A percentile compares a stretch with the other conserved stretches of the same genome.
Conservation (phyloP, 2,888 invertebrate genomes). For the Heliconius charithonia region DNA sequence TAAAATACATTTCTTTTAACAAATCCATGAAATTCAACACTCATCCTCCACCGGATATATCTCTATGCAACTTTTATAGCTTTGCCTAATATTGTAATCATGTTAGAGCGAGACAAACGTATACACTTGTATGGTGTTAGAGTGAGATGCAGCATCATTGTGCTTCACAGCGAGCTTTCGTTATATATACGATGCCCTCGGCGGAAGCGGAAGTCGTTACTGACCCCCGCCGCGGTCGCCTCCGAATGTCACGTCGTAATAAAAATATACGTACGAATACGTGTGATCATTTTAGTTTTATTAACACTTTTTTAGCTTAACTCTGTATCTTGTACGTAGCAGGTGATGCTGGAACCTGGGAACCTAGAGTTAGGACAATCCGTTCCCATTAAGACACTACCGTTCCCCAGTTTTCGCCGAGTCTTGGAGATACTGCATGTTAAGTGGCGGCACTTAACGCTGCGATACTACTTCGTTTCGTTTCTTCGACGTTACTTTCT, state of each 20-base stretch:
- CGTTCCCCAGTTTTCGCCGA: no score
- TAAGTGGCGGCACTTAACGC: no score
- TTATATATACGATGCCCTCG: conserved; percentile 45
- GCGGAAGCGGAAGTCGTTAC: conserved; percentile 76
- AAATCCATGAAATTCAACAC: conserved; percentile 20
- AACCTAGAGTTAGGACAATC: no score
- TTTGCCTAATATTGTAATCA: conserved; percentile 21
- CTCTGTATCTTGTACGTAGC: no score
- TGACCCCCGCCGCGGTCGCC: conserved; percentile 44
- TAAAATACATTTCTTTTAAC: background rate
- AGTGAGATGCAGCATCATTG: conserved; percentile 25
- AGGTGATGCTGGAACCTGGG: no score
- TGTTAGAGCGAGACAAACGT: conserved; percentile 2
- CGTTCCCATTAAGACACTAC: no score
- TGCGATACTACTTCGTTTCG: no score
- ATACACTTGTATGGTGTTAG: background rate
- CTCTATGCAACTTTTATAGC: conserved; percentile 26
- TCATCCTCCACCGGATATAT: conserved; percentile 21
- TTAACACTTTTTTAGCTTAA: background rate
- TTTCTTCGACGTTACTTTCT: no score
- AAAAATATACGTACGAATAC: conserved; percentile 30
- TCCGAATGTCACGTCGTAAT: conserved; percentile 39
- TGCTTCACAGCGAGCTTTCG: conserved; percentile 39
- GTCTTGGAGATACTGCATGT: no score
- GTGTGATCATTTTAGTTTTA: conserved; percentile 12